A percentile compares a stretch with the other conserved stretches of the same genome.
These are phyloP conservation scores for Yponomeuta plumbellus DNA, from an alignment of 2,888 invertebrate species.

Conservation along the genomic window DNA sequence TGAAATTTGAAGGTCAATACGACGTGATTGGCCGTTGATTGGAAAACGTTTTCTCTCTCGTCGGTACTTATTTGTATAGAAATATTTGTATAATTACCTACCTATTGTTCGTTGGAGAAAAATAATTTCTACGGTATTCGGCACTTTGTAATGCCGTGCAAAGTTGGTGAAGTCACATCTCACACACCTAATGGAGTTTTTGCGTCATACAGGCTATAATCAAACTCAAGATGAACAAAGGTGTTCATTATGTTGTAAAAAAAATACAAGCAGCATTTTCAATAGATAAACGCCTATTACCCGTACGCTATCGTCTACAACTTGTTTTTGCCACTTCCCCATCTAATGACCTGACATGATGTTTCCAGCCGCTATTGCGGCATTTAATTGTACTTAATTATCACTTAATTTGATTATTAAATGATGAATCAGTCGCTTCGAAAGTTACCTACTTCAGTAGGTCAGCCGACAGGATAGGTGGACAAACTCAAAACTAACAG, in stretches of 20 bases:
- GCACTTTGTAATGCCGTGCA: background rate
- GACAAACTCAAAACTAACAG: background rate
- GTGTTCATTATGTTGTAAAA: too few relatives aligned
- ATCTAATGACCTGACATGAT: background rate
- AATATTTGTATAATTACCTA: background rate
- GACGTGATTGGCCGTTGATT: conserved; percentile 1
- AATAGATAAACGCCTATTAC: background rate
- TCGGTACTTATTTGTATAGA: background rate
- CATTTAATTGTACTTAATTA: background rate
- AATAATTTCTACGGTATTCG: background rate
- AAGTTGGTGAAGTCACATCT: background rate
- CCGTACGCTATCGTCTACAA: background rate
- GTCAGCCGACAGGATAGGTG: background rate
- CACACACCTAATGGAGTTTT: background rate
- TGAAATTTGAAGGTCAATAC: conserved; percentile 63
- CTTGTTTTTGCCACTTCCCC: background rate
- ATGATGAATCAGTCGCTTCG: background rate
- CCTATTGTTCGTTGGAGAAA: background rate
- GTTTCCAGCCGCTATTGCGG: background rate
- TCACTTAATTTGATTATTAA: background rate
- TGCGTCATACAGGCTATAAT: background rate
- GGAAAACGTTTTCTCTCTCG: background rate
- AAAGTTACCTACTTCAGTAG: background rate
- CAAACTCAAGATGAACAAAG: too few relatives aligned
- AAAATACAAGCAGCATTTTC: too few relatives aligned